Percentiles rank a stretch among this genome's conserved stretches.
Evolutionary conservation across 2,113 vertebrate genomes (phyloP).

Genomic region (Mustela lutreola): DNA sequence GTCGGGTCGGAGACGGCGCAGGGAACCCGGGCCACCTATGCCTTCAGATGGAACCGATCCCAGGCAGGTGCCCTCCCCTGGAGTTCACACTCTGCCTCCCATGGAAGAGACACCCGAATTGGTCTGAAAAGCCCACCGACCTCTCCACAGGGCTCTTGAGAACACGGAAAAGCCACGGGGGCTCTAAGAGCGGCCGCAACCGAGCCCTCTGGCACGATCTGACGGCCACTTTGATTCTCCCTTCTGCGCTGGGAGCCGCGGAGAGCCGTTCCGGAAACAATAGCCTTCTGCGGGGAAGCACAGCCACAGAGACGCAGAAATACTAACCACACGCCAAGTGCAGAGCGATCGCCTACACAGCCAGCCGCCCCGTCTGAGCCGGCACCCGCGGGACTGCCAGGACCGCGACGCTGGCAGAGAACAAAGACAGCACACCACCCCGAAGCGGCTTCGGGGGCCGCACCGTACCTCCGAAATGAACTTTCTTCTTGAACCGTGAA

Average conservation of each 20-base stretch:
- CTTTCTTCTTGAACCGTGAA: slow-evolving; percentile 86
- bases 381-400: neutral
- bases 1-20: rapidly evolving
- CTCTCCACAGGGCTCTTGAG: neutral
- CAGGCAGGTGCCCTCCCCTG: rapidly evolving
- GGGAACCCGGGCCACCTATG: rapidly evolving
- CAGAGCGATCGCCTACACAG: neutral
- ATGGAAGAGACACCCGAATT: neutral
- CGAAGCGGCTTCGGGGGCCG: neutral
- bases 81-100: neutral
- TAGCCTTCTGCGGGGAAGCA: neutral
- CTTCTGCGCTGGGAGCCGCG: neutral
- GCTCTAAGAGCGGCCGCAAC: neutral
- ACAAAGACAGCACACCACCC: slow-evolving; percentile 60
- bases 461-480: slow-evolving; percentile 86
- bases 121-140: neutral
- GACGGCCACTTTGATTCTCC: neutral
- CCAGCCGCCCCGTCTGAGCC: neutral
- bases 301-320: neutral
- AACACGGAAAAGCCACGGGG: neutral
- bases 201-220: rapidly evolving
- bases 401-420: neutral
- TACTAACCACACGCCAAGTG: neutral
- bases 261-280: neutral
- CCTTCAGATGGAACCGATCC: too few relatives aligned